Evolutionary conservation across 2,888 invertebrate species (phyloP), one percentile per base, ranked within the genome.

Genomic region (Sphinx pinastri): DNA sequence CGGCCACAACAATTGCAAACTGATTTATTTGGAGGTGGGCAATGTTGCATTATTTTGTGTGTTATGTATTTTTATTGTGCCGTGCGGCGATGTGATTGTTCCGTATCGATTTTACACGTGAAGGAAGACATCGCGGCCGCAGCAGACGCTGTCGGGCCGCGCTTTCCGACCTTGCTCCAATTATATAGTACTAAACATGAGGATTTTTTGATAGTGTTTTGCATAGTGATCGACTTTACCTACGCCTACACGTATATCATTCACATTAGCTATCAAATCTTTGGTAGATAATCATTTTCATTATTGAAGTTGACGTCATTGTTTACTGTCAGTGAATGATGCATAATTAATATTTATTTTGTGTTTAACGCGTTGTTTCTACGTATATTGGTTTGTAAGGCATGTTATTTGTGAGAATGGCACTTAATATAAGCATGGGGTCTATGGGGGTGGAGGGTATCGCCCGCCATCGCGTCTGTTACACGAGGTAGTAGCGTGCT

Each of bases 41-140:
- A 70, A 67, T 72, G 68, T 74, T 74, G 59, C 71, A 71, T 54
- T 76, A 68, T 77, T 79, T 76, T 2, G 4, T 55, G 76, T 76
- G 74, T 76, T 78, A 19, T 49, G 13, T 49, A 19, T 49, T 81
- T 84, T 81, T 78, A 78, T 82, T 76, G 75, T 80, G 77, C 76
- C 77, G 79, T 82, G 77, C 77, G 74, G 75, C 79, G 73, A 78
- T 79, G 79, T 80, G 82, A 84, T 73, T 81, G 82, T 80, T 79
- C 72, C 79, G 81, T 93, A 93, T 93, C 88, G 93, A 93, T 93
- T 92, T 90, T 90, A 84, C 77, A 82, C 80, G 82, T 81, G 80
- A 84, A 87, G 86, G 84, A 89, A 90, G 87, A 87, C 85, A 84
- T 79, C 82, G 83, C 80, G 83, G 84, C 76, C 80, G 84, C 76